Base-by-base conservation (phyloP, 1,140 invertebrate species). In the Sinella curviseta region DNA sequence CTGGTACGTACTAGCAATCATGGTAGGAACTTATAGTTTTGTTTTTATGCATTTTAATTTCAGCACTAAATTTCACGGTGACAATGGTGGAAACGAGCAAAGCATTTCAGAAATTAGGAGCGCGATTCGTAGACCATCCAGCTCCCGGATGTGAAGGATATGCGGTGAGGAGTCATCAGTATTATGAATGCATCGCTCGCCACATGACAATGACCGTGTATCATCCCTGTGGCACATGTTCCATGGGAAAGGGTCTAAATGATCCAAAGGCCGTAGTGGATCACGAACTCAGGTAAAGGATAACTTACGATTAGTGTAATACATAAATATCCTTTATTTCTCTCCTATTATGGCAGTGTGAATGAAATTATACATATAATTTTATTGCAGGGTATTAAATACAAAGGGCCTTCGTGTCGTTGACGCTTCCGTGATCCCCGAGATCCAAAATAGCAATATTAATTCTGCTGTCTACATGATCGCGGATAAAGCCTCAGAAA, bases 191-290 rank as follows among this genome's bases (percentile, higher is more conserved):
- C 85, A 92, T 94, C 84, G 93, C 94, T 20, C 87, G 94, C 20
- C 94, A 94, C 24, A 93, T 94, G 74, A 92, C 94, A 0, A 94
- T 95, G 92, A 95, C 94, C 1, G 93, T 95, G 79, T 95, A 95
- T 85, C 86, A 88, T 79, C 74, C 35, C 14, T 39, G 67, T 1
- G 60, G 79, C 3, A 95, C 93, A 0, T 91, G 90, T 30, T 94
- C 92, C 86, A 95, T 95, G 94, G 93, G 92, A 1, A 78, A 86
- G 74, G 85, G 88, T 67, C 84, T 87, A 14, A 30, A 70, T 17
- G 89, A 91, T 79, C 87, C 89, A 16, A 87, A 83, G n/a, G n/a
- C n/a, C n/a, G n/a, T n/a, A n/a, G n/a, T n/a, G n/a, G n/a, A n/a
- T n/a, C n/a, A n/a, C n/a, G 82, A n/a, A 88, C 87, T 78, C 91